Percentiles rank a stretch among this genome's conserved stretches.
Evolutionary conservation across 2,797 vertebrate species (phyloP).

Genomic region (Alfaro cultratus): DNA sequence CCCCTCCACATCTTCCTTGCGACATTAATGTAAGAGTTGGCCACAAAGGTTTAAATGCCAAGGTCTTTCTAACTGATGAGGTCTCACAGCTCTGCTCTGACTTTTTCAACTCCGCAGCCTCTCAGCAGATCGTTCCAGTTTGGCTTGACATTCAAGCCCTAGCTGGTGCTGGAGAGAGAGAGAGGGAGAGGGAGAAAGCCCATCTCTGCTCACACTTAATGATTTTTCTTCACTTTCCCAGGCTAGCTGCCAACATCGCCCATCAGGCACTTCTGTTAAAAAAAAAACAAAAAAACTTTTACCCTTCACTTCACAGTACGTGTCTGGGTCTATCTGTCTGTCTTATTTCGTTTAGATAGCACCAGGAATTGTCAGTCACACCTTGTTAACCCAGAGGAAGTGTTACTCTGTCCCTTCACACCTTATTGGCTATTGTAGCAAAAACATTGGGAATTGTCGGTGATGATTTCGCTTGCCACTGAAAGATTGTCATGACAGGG

Average conservation of each 20-base stretch:
- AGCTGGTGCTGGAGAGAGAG: neutral
- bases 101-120: slow-evolving; percentile 8
- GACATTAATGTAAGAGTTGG: slow-evolving; percentile 18
- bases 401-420: slow-evolving; percentile 1
- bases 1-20: neutral
- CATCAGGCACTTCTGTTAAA: slow-evolving; percentile 15
- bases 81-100: neutral
- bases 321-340: slow-evolving; percentile 19
- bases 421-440: slow-evolving; percentile 6
- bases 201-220: slow-evolving; percentile 13
- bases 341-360: slow-evolving; percentile 24
- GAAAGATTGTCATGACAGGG: slow-evolving; percentile 4
- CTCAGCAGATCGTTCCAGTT: slow-evolving; percentile 16
- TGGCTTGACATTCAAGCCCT: slow-evolving; percentile 24
- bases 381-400: slow-evolving; percentile 32
- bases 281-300: slow-evolving; percentile 17
- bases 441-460: neutral
- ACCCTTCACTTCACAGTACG: slow-evolving; percentile 4
- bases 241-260: neutral
- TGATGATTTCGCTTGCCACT: slow-evolving; percentile 6
- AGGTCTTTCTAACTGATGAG: slow-evolving; percentile 13
- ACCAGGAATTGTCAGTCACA: slow-evolving; percentile 30
- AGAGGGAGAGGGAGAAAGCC: neutral
- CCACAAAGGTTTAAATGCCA: slow-evolving; percentile 24
- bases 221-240: slow-evolving; percentile 19